Evolutionary conservation across 2,888 invertebrate genomes (phyloP).

Genomic region (Rhopalosiphum nymphaeae): DNA sequence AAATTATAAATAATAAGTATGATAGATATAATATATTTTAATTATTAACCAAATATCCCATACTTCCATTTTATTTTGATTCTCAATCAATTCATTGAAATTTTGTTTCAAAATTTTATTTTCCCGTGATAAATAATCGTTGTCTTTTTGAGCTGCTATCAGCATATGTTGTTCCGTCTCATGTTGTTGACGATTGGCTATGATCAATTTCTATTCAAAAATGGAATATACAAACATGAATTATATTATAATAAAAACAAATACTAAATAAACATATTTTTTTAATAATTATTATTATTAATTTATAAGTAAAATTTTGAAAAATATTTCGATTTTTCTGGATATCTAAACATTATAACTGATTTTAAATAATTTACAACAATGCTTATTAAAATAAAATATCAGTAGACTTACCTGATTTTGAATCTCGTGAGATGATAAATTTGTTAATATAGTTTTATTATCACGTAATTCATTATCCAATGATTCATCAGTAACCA

Average conservation of each 20-base stretch:
- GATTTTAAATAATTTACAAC: not conserved
- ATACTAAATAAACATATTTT: not conserved
- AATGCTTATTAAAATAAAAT: not conserved
- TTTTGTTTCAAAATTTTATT: not conserved
- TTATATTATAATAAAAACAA: not conserved
- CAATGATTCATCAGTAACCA: slow-evolving; percentile 26
- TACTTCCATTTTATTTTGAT: slow-evolving; percentile 29
- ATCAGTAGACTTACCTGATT: slow-evolving; percentile 16
- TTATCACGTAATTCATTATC: not conserved
- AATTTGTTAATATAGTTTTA: not conserved
- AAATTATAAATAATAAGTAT: not conserved
- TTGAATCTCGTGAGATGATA: slow-evolving; percentile 7
- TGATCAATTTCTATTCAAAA: slow-evolving; percentile 25
- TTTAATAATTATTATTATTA: not conserved
- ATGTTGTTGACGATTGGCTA: slow-evolving; percentile 29
- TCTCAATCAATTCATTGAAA: not conserved
- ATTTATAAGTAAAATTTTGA: not conserved
- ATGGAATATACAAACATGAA: not conserved
- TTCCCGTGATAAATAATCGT: slow-evolving; percentile 4
- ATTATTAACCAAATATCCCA: not conserved
- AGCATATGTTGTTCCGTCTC: slow-evolving; percentile 46
- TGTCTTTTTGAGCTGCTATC: slow-evolving; percentile 21
- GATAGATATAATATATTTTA: not conserved
- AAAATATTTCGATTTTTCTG: not conserved
- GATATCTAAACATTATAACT: not conserved